Evolutionary conservation across 1,140 invertebrate species (phyloP).

Genomic region (Glomeris maerens): DNA sequence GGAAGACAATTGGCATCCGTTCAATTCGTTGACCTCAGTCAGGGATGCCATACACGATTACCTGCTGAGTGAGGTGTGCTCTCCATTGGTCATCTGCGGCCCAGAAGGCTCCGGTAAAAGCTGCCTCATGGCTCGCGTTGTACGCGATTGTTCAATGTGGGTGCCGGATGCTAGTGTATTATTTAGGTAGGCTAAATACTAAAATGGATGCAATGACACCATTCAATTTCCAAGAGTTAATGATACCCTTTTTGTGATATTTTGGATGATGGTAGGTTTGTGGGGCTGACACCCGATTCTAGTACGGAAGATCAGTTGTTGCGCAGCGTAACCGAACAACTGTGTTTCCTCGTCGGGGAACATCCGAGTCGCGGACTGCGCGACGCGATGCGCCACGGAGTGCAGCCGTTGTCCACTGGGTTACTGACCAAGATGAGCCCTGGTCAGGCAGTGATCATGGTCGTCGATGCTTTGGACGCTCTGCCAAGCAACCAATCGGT

Average conservation of each 20-base stretch:
- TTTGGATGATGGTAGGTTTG: constrained; percentile 14
- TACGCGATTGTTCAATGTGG: constrained; percentile 48
- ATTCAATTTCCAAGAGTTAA: neutral
- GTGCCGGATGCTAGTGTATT: constrained; percentile 44
- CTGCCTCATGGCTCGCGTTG: constrained; percentile 52
- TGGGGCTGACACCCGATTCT: constrained; percentile 48
- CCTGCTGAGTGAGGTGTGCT: constrained; percentile 39
- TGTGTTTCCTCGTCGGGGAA: constrained; percentile 38
- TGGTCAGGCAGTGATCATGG: neutral
- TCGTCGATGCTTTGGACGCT: neutral
- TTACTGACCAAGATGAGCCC: constrained; percentile 15
- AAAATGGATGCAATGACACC: neutral
- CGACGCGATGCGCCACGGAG: no score
- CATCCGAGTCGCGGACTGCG: constrained; percentile 20
- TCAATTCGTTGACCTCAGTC: constrained; percentile 26
- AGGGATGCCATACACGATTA: constrained; percentile 37
- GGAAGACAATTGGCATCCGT: constrained; percentile 26
- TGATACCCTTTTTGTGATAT: neutral
- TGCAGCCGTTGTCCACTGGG: no score
- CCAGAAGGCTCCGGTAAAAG: constrained; percentile 65
- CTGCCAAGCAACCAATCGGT: constrained; percentile 1
- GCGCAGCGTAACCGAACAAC: constrained; percentile 49
- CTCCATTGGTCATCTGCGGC: constrained; percentile 57
- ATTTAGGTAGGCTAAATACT: constrained; percentile 29
- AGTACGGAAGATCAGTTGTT: constrained; percentile 47